phyloP scores from a whole-genome alignment of 2,113 vertebrate genomes.

The Orthochromis malagaraziensis region DNA sequence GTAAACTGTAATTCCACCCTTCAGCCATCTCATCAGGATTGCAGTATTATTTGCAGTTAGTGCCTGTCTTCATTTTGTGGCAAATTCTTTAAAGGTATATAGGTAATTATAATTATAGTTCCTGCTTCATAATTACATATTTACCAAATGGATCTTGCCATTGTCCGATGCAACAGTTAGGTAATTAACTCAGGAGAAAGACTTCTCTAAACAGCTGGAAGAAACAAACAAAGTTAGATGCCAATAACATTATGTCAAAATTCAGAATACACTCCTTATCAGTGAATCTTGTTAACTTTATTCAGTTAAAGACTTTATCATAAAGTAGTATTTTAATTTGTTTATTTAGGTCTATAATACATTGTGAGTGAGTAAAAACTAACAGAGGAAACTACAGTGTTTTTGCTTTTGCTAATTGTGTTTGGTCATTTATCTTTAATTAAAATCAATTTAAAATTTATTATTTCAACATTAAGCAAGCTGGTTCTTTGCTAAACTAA shows the following conservation, averaged over 20 bases:
- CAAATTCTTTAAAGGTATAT: background rate
- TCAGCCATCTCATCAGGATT: background rate
- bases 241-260: background rate
- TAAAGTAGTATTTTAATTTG: background rate
- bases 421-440: background rate
- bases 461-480: background rate
- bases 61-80: accelerated
- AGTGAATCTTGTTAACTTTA: background rate
- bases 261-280: background rate
- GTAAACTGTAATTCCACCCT: background rate
- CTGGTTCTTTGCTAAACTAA: background rate
- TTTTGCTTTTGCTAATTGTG: background rate
- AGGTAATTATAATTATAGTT: background rate
- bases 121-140: background rate
- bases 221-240: background rate
- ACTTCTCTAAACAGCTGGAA: background rate
- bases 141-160: background rate
- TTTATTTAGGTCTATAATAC: background rate
- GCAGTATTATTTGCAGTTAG: background rate
- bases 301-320: background rate
- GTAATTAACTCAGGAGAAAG: background rate
- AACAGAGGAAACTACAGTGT: background rate
- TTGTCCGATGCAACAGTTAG: background rate
- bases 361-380: background rate
- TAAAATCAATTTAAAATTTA: background rate